phyloP scores from a whole-genome alignment of 2,888 invertebrate genomes.

The Lycocerus yunnanus region DNA sequence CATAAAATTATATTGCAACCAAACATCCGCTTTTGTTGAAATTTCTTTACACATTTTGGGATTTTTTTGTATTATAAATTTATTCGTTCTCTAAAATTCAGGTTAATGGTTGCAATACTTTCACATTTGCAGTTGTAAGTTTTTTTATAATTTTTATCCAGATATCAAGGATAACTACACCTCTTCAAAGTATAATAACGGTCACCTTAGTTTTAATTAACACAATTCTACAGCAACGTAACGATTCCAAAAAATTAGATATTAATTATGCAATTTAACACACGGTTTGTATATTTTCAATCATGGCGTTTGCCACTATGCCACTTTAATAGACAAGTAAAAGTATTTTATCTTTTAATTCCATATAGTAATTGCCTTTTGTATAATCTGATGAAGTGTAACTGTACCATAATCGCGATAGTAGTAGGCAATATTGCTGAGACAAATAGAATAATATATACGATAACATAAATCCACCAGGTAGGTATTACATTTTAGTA shows the following conservation, averaged over 20 bases:
- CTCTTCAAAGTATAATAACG: background rate
- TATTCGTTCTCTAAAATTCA: background rate
- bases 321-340: background rate
- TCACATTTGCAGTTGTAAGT: background rate
- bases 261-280: background rate
- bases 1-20: background rate
- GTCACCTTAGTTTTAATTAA: background rate
- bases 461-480: background rate
- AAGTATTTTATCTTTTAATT: background rate
- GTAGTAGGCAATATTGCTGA: background rate
- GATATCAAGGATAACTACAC: background rate
- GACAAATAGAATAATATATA: background rate
- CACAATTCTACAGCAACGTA: background rate
- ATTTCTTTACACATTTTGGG: background rate
- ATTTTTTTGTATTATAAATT: background rate
- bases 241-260: background rate
- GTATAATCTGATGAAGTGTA: background rate
- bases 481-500: too few species aligned
- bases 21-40: background rate
- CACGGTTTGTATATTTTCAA: background rate
- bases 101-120: background rate
- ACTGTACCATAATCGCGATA: background rate
- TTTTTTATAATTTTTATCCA: background rate
- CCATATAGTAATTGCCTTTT: background rate
- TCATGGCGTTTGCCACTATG: background rate